phyloP scores from a whole-genome alignment of 1,140 invertebrate genomes.

The Rhynchophorus ferrugineus region DNA sequence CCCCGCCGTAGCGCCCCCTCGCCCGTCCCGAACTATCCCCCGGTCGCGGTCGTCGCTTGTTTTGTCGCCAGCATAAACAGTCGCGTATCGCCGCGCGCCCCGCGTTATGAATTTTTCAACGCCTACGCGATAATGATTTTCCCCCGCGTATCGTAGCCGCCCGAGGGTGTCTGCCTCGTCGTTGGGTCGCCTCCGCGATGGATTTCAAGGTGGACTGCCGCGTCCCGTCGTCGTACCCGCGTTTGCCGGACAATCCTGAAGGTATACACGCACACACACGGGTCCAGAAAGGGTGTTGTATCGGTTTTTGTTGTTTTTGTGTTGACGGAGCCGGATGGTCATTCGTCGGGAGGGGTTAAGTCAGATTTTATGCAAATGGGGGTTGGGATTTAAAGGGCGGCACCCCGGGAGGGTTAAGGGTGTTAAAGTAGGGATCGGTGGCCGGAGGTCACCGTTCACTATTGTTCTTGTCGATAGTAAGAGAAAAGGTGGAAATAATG shows the following conservation, averaged over 20 bases:
- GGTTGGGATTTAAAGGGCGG: neutral
- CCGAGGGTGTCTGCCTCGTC: no score
- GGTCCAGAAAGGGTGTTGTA: no score
- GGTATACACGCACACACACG: no score
- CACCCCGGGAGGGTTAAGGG: neutral
- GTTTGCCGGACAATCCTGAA: no score
- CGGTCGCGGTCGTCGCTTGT: neutral
- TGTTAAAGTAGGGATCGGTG: neutral
- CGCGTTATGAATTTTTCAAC: neutral
- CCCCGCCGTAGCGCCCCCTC: neutral
- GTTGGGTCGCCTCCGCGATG: no score
- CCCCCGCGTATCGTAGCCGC: no score
- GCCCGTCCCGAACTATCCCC: neutral
- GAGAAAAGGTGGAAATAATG: no score
- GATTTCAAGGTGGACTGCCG: slow-evolving; percentile 14
- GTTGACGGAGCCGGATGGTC: no score
- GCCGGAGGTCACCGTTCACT: neutral
- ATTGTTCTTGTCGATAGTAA: no score
- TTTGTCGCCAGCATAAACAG: neutral
- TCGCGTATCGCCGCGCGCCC: neutral
- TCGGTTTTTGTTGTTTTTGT: no score
- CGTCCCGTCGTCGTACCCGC: slow-evolving; percentile 4
- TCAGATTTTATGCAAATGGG: no score
- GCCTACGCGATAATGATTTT: neutral
- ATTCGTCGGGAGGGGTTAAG: no score